Evolutionary conservation across 2,113 vertebrate genomes (phyloP).

Genomic region (Cephalopterus ornatus): DNA sequence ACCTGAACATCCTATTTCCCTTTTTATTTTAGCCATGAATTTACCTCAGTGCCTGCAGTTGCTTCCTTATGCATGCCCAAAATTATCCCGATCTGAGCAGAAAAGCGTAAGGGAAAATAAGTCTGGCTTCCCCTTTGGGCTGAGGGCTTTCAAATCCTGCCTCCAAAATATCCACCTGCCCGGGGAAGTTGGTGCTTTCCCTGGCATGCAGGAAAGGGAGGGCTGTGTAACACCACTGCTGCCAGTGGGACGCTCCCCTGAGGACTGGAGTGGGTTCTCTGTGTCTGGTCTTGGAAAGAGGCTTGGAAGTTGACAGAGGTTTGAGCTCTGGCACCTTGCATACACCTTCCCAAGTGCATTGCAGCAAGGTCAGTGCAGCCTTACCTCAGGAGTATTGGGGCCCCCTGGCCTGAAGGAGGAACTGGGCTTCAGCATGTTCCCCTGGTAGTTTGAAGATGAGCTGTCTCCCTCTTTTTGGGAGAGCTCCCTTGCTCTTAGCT

Average conservation of each 20-base stretch:
- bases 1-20: not conserved
- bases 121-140: not conserved
- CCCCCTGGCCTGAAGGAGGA: not conserved
- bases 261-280: not conserved
- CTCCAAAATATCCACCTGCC: not conserved
- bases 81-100: not conserved
- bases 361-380: not conserved
- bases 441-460: not conserved
- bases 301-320: not conserved
- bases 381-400: not conserved
- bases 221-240: rapidly evolving
- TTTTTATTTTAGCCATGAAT: not conserved
- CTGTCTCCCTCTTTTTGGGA: not conserved
- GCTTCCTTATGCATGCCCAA: rapidly evolving
- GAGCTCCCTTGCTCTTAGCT: not conserved
- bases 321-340: not conserved
- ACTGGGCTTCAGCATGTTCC: rapidly evolving
- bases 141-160: not conserved
- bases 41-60: not conserved
- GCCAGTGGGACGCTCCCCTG: rapidly evolving
- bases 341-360: not conserved
- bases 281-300: not conserved
- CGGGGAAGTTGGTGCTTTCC: not conserved
- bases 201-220: not conserved
- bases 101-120: not conserved